Percentiles rank a stretch among this genome's conserved stretches.
These are phyloP conservation scores for Hormaphis cornu DNA, from an alignment of 1,140 invertebrate species.

Conservation along the genomic window DNA sequence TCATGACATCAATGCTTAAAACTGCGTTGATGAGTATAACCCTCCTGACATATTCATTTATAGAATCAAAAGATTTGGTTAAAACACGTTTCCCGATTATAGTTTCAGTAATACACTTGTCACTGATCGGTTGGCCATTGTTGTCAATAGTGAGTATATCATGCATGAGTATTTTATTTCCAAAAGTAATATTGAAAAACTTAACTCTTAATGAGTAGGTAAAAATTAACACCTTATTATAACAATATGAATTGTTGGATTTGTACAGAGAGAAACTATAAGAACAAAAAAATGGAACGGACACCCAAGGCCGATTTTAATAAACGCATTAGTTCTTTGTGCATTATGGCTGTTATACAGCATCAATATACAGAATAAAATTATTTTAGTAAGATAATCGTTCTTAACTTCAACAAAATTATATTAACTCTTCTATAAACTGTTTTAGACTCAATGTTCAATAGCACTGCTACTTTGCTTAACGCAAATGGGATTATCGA, in stretches of 20 bases:
- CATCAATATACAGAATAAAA: not conserved
- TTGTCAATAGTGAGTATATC: not conserved
- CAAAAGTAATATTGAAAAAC: not conserved
- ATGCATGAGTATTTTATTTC: not conserved
- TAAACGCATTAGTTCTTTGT: not conserved
- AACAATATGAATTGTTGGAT: no score
- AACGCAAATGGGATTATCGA: not conserved
- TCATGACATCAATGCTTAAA: not conserved
- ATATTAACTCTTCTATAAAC: not conserved
- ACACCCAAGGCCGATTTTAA: conserved; percentile 15
- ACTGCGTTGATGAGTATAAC: not conserved
- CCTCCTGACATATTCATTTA: not conserved
- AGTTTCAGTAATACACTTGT: not conserved
- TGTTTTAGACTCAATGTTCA: conserved; percentile 15
- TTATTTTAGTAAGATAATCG: conserved; percentile 18
- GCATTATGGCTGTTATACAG: conserved; percentile 15
- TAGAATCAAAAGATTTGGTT: conserved; percentile 9
- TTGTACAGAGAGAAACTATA: conserved; percentile 1
- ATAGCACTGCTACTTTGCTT: not conserved
- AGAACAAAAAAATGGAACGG: conserved; percentile 8
- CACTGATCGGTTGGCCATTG: conserved; percentile 6
- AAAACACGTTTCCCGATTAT: not conserved
- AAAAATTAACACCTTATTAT: no score
- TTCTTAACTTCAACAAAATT: not conserved
- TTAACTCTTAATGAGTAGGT: no score